Conservation (phyloP, 2,797 vertebrate species). For the Mus minutoides region DNA sequence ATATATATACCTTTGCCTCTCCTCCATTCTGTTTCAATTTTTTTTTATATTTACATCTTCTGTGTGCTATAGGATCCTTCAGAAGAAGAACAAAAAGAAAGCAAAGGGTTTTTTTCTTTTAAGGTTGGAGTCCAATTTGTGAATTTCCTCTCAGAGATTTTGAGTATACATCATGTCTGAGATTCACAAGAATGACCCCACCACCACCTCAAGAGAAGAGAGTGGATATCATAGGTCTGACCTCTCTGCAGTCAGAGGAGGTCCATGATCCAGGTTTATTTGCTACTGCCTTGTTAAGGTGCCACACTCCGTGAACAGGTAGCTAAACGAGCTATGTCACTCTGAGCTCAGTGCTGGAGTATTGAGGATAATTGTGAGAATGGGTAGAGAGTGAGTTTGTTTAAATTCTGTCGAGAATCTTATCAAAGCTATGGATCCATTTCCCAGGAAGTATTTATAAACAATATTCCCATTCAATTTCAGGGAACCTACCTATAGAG, state of each 20-base stretch:
- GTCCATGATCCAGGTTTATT: not conserved
- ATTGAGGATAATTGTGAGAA: not conserved
- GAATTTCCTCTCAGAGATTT: not conserved
- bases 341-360: not conserved
- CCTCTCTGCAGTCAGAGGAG: not conserved
- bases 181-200: not conserved
- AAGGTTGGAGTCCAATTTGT: not conserved
- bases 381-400: accelerated
- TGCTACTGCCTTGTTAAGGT: not conserved
- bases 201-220: too few relatives aligned
- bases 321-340: not conserved
- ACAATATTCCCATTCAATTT: not conserved
- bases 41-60: not conserved
- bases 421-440: not conserved
- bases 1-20: not conserved
- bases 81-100: not conserved
- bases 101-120: not conserved
- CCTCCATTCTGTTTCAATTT: not conserved
- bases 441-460: not conserved
- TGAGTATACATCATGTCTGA: not conserved
- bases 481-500: not conserved
- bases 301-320: not conserved
- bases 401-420: not conserved
- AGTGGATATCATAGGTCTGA: accelerated
- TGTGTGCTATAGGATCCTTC: not conserved